Base-by-base conservation (phyloP, 92 coral and sea anemone species). In the Epizoanthus rinbou region DNA sequence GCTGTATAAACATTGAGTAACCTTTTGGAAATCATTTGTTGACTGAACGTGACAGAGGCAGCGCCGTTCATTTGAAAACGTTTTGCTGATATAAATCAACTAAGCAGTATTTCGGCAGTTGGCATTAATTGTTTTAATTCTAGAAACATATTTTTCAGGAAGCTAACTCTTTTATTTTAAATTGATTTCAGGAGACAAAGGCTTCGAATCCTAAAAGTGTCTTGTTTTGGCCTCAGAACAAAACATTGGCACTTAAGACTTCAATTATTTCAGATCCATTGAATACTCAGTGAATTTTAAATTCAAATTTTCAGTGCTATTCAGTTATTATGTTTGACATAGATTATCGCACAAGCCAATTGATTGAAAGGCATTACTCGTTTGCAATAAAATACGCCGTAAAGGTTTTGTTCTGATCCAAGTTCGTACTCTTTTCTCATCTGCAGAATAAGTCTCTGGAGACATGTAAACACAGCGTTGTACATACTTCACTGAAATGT, bases 241-340 rank as follows among this genome's bases (percentile, higher is more conserved):
- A 78, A 63, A 78, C 39, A 76, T 22, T 60, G 41, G 35, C 71
- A 62, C 82, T 62, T 63, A 63, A 63, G 45, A 78, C 43, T 69
- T 41, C 63, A 78, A 63, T 78, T 72, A 70, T 57, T 41, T 59
- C 82, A 33, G 82, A 35, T 78, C 82, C 66, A 78, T 78, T 78
- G 82, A 78, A 58, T 19, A 35, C 25, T 23, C 14, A 41, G 58
- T 60, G 71, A 78, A 78, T 78, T 78, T 78, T 78, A 78, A 63
- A 78, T 78, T 78, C 82, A 78, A 59, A 78, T 78, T 78, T 78
- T 78, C 82, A 78, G 24, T 41, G 72, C 70, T 78, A 78, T 78
- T 78, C 82, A 78, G 37, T 78, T 78, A 60, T 13, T 35, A 78
- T 63, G 82, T 78, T 62, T 78, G 69, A 69, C 35, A 78, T 60